Percentiles rank a stretch among this genome's conserved stretches.
Conservation (phyloP, 2,888 invertebrate species). For the Ferrisia virgata region DNA sequence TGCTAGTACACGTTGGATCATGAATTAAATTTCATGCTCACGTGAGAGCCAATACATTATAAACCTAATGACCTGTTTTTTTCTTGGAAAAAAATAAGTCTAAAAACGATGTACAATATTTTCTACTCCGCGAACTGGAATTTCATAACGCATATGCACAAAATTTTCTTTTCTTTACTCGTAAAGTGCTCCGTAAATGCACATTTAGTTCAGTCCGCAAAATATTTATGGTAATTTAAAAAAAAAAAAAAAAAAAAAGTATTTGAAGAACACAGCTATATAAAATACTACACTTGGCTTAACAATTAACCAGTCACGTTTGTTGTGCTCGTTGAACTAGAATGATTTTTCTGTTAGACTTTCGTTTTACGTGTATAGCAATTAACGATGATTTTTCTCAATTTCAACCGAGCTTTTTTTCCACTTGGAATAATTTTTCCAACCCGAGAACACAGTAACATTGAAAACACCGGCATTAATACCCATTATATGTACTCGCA, state of each 20-base stretch:
- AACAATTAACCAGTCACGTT: not conserved
- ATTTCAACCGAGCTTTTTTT: not conserved
- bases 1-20: too few relatives aligned
- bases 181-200: too few relatives aligned
- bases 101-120: too few relatives aligned
- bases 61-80: too few relatives aligned
- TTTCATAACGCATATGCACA: too few relatives aligned
- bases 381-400: slow-evolving; percentile 7
- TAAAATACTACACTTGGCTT: not conserved
- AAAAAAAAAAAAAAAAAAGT: too few relatives aligned
- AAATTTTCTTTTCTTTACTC: too few relatives aligned
- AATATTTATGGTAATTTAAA: slow-evolving; percentile 1
- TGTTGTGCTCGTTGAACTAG: not conserved
- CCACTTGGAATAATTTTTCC: not conserved
- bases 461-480: not conserved
- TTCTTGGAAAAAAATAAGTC: too few relatives aligned
- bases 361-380: not conserved
- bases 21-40: too few relatives aligned
- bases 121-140: too few relatives aligned
- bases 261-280: not conserved
- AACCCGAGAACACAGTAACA: not conserved
- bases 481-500: not conserved
- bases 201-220: not conserved
- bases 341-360: not conserved
- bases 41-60: too few relatives aligned